phyloP scores from a whole-genome alignment of 1,140 invertebrate genomes.

The Calephelis virginiensis region DNA sequence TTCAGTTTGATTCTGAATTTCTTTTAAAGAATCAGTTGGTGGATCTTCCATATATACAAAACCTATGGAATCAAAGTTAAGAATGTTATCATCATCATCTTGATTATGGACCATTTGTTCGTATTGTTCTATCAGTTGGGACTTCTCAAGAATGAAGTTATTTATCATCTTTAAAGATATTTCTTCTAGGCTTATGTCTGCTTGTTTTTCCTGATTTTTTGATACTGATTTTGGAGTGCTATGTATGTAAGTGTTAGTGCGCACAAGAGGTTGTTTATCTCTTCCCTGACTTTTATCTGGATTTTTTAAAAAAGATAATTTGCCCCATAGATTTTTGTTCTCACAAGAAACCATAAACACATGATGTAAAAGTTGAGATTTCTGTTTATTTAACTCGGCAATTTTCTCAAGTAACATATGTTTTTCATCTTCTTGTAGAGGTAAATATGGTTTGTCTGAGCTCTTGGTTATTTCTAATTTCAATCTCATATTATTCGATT shows the following conservation, averaged over 20 bases:
- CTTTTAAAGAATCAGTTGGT: slow-evolving; percentile 80
- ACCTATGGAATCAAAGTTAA: slow-evolving; percentile 81
- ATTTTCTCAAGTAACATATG: slow-evolving; percentile 79
- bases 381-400: slow-evolving; percentile 84
- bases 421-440: slow-evolving; percentile 70
- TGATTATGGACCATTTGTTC: slow-evolving; percentile 82
- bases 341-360: slow-evolving; percentile 88
- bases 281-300: slow-evolving; percentile 63
- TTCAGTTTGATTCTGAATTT: slow-evolving; percentile 82
- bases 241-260: slow-evolving; percentile 82
- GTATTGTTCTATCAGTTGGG: slow-evolving; percentile 83
- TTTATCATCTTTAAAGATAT: slow-evolving; percentile 86
- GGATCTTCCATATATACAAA: slow-evolving; percentile 83
- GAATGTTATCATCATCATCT: slow-evolving; percentile 60
- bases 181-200: slow-evolving; percentile 86
- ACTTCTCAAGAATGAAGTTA: slow-evolving; percentile 83
- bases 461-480: slow-evolving; percentile 76
- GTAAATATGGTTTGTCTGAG: slow-evolving; percentile 45
- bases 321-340: slow-evolving; percentile 88
- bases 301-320: slow-evolving; percentile 81
- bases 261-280: slow-evolving; percentile 74
- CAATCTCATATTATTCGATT: slow-evolving; percentile 86
- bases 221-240: slow-evolving; percentile 79
- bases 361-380: slow-evolving; percentile 85
- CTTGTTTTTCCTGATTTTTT: slow-evolving; percentile 72